Evolutionary conservation across 2,888 invertebrate species (phyloP).

Genomic region (Resseliella maxima): DNA sequence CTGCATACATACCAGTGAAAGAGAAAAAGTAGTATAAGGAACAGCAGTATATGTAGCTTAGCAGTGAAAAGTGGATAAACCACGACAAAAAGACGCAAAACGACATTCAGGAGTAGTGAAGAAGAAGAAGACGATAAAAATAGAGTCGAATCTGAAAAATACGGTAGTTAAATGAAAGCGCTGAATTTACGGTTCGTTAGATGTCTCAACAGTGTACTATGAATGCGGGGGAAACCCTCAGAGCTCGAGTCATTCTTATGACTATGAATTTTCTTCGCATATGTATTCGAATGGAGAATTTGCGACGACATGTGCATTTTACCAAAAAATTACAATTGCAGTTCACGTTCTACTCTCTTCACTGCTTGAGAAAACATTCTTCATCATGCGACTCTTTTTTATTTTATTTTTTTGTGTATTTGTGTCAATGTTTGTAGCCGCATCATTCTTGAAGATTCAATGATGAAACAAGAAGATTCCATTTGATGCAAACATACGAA

Average conservation of each 20-base stretch:
- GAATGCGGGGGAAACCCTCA: background rate
- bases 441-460: conserved; percentile 24
- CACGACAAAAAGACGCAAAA: conserved; percentile 41
- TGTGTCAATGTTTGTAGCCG: background rate
- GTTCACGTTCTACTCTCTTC: conserved; percentile 30
- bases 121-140: background rate
- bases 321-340: conserved; percentile 7
- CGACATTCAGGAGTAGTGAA: background rate
- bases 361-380: conserved; percentile 39
- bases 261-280: background rate
- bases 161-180: conserved; percentile 53
- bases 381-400: background rate
- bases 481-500: conserved; percentile 43
- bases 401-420: background rate
- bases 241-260: conserved; percentile 8
- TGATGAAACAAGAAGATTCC: background rate
- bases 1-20: conserved; percentile 8
- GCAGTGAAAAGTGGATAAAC: conserved; percentile 35
- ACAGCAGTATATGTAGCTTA: conserved; percentile 14
- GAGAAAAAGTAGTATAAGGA: background rate
- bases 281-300: conserved; percentile 30
- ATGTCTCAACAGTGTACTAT: background rate
- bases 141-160: background rate
- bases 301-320: conserved; percentile 48
- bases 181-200: conserved; percentile 51